Base-by-base conservation (phyloP, 2,888 invertebrate genomes). In the Chrysomela aeneicollis region DNA sequence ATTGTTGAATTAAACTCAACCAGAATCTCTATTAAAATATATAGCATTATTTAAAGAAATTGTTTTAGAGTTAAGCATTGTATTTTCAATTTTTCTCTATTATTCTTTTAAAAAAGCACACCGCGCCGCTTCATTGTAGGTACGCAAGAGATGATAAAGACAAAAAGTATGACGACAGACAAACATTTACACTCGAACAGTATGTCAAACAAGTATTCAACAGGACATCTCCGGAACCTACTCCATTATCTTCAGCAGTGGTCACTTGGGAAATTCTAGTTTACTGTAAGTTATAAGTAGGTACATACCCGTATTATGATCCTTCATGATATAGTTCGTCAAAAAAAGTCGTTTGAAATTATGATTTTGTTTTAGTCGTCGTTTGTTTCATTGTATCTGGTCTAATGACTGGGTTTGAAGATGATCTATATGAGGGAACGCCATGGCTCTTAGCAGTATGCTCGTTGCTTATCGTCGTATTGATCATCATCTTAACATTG, bases 211-310 rank as follows among this genome's bases (percentile, higher is more conserved):
- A 87, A 77, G 71, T 86, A 46, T 63, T 85, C 50, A 86, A 85
- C 74, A 73, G 75, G 0, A 83, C 83, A 61, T 50, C 72, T 0
- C 82, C 75, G 10, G 61, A 79, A 49, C 86, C 87, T 12, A 85
- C 84, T 0, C 63, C 77, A 2, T 81, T 86, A 66, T 85, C 87
- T 53, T 79, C 85, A 0, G 71, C 77, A 0, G 65, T 85, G 1
- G 87, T 87, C 17, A 77, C 84, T 0, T 79, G 79, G 12, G 83
- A 85, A 1, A 86, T 87, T 47, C 76, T 84, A 0, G 59, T 84
- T 0, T 87, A 85, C 67, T 85, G 87, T 87, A 73, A 81, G 81
- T 75, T 54, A 37, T 26, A n/a, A n/a, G 22, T 21, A 50, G 42
- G 42, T 46, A 59, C 55, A 35, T n/a, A n/a, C n/a, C n/a, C n/a